A percentile compares a stretch with the other conserved stretches of the same genome.
Conservation (phyloP, 2,888 invertebrate species). For the Germaria angustata region DNA sequence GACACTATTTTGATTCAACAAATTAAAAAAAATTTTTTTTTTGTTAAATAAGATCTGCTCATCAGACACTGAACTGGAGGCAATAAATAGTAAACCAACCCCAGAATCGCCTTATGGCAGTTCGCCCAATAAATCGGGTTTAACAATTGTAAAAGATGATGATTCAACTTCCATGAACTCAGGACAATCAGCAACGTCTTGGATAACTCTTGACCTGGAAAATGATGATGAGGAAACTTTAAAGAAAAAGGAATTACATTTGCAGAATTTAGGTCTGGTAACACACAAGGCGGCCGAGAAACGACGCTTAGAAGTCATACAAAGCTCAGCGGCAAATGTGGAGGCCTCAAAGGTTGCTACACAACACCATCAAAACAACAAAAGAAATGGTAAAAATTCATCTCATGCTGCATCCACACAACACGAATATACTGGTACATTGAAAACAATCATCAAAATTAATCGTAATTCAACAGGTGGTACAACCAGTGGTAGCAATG, state of each 20-base stretch:
- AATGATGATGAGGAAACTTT: constrained; percentile 83
- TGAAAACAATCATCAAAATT: constrained; percentile 91
- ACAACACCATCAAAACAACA: constrained; percentile 68
- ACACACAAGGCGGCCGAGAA: constrained; percentile 87
- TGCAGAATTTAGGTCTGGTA: constrained; percentile 87
- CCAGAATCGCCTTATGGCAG: constrained; percentile 57
- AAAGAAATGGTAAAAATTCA: constrained; percentile 71
- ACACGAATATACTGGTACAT: constrained; percentile 86
- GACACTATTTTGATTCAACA: too few relatives aligned
- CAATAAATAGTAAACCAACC: constrained; percentile 66
- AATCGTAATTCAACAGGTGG: constrained; percentile 80
- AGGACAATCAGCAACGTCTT: constrained; percentile 69
- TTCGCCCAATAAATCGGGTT: constrained; percentile 61
- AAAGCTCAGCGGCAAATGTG: constrained; percentile 70
- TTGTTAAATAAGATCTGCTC: constrained; percentile 4
- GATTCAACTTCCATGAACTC: constrained; percentile 70
- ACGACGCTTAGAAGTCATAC: constrained; percentile 80
- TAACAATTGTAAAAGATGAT: constrained; percentile 64
- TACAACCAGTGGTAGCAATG: constrained; percentile 67
- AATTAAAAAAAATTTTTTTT: too few relatives aligned
- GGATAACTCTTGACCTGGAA: constrained; percentile 67
- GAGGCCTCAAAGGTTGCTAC: constrained; percentile 63
- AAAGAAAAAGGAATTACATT: constrained; percentile 86
- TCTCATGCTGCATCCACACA: constrained; percentile 68
- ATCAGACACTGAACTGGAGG: background rate